Evolutionary conservation across 2,797 vertebrate species (phyloP).

Genomic region (Gephyroberyx darwinii): DNA sequence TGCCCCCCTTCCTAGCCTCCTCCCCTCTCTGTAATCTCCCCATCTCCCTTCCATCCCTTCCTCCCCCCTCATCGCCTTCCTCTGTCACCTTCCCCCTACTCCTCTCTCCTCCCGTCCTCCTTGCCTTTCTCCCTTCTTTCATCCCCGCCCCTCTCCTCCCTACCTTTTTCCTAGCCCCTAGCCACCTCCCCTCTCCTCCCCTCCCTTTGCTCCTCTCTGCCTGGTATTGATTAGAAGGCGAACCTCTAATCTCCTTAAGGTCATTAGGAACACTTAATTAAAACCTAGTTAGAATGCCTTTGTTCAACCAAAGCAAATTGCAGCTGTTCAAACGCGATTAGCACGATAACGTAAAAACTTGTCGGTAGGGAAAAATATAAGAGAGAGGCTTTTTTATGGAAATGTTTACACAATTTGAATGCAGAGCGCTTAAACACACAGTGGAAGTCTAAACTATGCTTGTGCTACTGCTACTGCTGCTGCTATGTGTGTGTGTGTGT

Average conservation of each 20-base stretch:
- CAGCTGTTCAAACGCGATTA: slow-evolving; percentile 94
- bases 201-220: slow-evolving; percentile 80
- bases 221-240: slow-evolving; percentile 96
- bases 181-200: slow-evolving; percentile 68
- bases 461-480: slow-evolving; percentile 25
- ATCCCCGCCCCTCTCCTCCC: slow-evolving; percentile 46
- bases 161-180: slow-evolving; percentile 70
- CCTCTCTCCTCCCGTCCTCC: slow-evolving; percentile 19
- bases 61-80: slow-evolving; percentile 8
- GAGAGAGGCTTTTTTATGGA: slow-evolving; percentile 60
- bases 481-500: slow-evolving; percentile 15
- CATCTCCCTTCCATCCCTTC: not conserved
- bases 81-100: slow-evolving; percentile 20
- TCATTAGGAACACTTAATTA: slow-evolving; percentile 99
- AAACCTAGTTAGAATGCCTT: slow-evolving; percentile 94
- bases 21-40: not conserved
- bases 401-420: slow-evolving; percentile 79
- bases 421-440: slow-evolving; percentile 63
- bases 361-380: slow-evolving; percentile 74
- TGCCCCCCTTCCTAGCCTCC: not conserved
- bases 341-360: slow-evolving; percentile 85
- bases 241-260: slow-evolving; percentile 96
- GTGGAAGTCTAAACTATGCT: slow-evolving; percentile 52
- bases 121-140: not conserved
- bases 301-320: slow-evolving; percentile 92